A percentile compares a stretch with the other conserved stretches of the same genome.
These are phyloP conservation scores for Catharus ustulatus DNA, from an alignment of 2,797 vertebrate genomes.

Conservation along the genomic window DNA sequence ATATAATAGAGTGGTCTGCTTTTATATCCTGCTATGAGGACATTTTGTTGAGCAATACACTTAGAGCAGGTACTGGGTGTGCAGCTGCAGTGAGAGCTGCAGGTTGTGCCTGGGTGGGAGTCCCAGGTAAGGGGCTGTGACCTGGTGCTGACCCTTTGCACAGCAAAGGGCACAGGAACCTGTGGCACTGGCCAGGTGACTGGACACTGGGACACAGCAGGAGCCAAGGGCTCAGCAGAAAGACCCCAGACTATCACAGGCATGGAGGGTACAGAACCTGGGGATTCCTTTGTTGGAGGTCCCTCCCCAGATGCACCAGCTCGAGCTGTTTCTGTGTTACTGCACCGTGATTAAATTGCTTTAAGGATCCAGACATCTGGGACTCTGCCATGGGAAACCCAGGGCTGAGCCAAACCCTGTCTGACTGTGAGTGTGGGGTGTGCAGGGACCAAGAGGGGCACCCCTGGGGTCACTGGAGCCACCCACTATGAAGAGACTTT, in stretches of 20 bases:
- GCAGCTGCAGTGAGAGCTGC: neutral
- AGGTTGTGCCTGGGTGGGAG: neutral
- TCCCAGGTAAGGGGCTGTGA: neutral
- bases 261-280: neutral
- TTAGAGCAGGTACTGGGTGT: neutral
- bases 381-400: neutral
- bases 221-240: neutral
- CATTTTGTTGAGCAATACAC: neutral
- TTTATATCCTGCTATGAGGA: neutral
- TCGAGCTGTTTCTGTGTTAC: neutral
- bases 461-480: fast-evolving
- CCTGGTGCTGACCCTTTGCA: neutral
- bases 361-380: neutral
- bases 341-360: neutral
- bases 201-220: neutral
- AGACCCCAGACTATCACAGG: neutral
- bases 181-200: neutral
- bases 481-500: fast-evolving
- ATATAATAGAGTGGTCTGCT: neutral
- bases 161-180: neutral
- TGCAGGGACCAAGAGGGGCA: neutral
- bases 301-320: neutral
- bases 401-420: neutral
- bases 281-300: neutral
- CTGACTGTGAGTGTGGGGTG: neutral